Percentiles rank a stretch among this genome's conserved stretches.
Conservation (phyloP, 2,113 vertebrate species). For the Zeus faber region DNA sequence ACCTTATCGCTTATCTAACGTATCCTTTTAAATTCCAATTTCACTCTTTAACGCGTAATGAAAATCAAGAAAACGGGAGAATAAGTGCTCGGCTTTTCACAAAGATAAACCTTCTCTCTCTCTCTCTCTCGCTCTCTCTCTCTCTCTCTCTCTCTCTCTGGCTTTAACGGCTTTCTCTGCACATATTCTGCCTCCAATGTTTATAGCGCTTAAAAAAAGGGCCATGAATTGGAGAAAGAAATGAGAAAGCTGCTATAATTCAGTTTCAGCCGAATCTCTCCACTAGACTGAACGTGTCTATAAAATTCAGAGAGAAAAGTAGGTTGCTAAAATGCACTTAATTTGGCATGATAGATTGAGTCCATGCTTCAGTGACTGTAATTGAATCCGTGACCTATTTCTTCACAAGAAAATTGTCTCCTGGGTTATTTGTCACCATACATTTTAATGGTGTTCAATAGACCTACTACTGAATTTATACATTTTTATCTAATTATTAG, state of each 20-base stretch:
- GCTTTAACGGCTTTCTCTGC: constrained; percentile 60
- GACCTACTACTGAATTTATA: constrained; percentile 90
- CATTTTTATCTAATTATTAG: constrained; percentile 88
- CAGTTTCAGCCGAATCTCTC: constrained; percentile 85
- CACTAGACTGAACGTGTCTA: constrained; percentile 95
- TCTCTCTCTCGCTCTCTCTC: constrained; percentile 43
- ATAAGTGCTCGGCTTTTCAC: constrained; percentile 43
- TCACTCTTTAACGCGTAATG: constrained; percentile 52
- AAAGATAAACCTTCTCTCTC: constrained; percentile 58
- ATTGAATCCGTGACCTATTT: constrained; percentile 99
- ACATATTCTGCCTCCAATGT: constrained; percentile 63
- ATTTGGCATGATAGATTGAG: constrained; percentile 99
- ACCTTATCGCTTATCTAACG: too few relatives aligned
- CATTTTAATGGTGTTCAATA: constrained; percentile 98
- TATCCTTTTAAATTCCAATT: too few relatives aligned
- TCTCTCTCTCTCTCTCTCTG: constrained; percentile 31
- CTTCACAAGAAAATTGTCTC: constrained; percentile 99
- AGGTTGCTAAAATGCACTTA: constrained; percentile 99
- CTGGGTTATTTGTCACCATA: constrained; percentile 94
- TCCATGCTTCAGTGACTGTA: constrained; percentile 99
- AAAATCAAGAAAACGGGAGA: constrained; percentile 46
- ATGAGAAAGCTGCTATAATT: constrained; percentile 68
- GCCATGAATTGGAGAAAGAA: constrained; percentile 58
- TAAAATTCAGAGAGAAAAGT: constrained; percentile 99
- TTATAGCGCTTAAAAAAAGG: constrained; percentile 68